phyloP scores from a whole-genome alignment of 1,140 invertebrate species.

The Drosophila simulans region DNA sequence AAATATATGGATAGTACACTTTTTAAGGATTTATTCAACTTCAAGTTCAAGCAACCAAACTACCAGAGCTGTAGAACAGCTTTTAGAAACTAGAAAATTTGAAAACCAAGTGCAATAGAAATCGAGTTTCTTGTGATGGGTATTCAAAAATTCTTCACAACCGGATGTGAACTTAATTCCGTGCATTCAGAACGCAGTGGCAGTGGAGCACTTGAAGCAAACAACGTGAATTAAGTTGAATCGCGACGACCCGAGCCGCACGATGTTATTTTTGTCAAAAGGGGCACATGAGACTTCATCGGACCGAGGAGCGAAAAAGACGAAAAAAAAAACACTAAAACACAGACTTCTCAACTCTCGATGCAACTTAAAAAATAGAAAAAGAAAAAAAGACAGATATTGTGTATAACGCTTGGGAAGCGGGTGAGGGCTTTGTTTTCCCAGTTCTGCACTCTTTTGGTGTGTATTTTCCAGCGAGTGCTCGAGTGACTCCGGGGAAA shows the following conservation, averaged over 20 bases:
- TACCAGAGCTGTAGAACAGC: too few relatives aligned
- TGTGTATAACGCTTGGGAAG: conserved; percentile 15
- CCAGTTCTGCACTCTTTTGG: conserved; percentile 21
- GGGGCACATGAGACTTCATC: conserved; percentile 57
- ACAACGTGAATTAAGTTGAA: conserved; percentile 47
- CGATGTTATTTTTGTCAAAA: conserved; percentile 75
- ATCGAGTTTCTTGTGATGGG: background rate
- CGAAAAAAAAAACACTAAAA: background rate
- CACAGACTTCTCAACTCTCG: conserved; percentile 59
- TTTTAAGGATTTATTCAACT: too few relatives aligned
- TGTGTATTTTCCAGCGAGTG: conserved; percentile 42
- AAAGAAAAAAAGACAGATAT: conserved; percentile 28
- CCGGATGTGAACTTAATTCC: conserved; percentile 18
- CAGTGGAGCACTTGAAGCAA: conserved; percentile 56
- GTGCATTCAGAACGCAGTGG: conserved; percentile 16
- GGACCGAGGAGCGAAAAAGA: conserved; percentile 1
- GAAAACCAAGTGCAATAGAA: background rate
- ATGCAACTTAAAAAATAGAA: conserved; percentile 48
- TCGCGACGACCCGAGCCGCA: conserved; percentile 22
- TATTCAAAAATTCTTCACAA: background rate
- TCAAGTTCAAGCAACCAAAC: too few relatives aligned
- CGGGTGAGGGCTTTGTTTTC: conserved; percentile 30
- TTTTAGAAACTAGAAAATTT: too few relatives aligned
- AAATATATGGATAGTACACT: too few relatives aligned
- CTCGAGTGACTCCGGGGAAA: conserved; percentile 53